These are phyloP conservation scores for Macroglossus sobrinus DNA, from an alignment of 2,113 vertebrate genomes.

Conservation along the genomic window DNA sequence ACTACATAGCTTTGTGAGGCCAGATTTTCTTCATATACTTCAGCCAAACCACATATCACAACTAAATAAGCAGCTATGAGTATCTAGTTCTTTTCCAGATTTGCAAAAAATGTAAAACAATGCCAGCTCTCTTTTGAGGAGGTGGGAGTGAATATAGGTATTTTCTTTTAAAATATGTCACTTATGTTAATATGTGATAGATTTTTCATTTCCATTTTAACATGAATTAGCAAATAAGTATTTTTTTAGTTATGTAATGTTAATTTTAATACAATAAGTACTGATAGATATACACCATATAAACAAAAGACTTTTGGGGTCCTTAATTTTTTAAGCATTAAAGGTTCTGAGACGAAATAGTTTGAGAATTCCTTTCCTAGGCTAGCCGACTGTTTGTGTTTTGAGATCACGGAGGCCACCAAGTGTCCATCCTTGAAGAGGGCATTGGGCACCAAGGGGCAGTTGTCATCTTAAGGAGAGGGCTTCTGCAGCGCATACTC, in stretches of 20 bases:
- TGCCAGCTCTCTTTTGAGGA: not conserved
- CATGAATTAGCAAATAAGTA: not conserved
- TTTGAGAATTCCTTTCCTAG: not conserved
- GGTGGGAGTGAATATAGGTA: not conserved
- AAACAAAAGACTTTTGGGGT: not conserved
- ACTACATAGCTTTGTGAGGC: not conserved
- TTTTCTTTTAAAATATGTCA: conserved; percentile 17
- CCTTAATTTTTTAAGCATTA: not conserved
- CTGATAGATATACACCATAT: not conserved
- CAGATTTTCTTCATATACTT: not conserved
- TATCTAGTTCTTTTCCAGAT: not conserved
- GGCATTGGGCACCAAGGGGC: not conserved
- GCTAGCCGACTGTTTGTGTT: not conserved
- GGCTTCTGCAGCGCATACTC: accelerated
- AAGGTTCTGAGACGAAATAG: not conserved
- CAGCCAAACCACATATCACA: not conserved
- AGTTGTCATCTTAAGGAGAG: too few relatives aligned
- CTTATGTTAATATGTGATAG: not conserved
- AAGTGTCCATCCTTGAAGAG: not conserved
- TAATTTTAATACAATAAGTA: not conserved
- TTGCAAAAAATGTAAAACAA: not conserved
- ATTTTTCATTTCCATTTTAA: not conserved
- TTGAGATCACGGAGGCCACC: not conserved
- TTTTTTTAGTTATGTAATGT: not conserved
- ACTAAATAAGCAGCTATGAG: not conserved